These are phyloP conservation scores for Anser brachyrhynchus DNA, from an alignment of 2,113 vertebrate species.

Conservation along the genomic window DNA sequence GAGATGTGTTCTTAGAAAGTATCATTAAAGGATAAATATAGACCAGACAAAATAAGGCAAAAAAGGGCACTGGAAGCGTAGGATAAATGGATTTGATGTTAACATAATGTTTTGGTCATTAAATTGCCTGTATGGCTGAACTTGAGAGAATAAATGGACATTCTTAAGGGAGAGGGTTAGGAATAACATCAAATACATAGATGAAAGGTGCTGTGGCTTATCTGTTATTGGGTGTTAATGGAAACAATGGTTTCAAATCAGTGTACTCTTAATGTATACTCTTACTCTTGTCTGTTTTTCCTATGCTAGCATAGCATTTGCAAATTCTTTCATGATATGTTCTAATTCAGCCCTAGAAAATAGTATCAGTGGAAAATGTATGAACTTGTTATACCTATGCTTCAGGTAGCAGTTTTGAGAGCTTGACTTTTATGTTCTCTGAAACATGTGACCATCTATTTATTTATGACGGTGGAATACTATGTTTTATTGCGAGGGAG, in stretches of 20 bases:
- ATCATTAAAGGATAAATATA: neutral
- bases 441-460: neutral
- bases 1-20: neutral
- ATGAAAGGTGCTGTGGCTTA: neutral
- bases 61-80: neutral
- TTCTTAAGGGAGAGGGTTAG: neutral
- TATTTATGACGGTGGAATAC: neutral
- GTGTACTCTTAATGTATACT: neutral
- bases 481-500: neutral
- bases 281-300: neutral
- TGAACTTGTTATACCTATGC: neutral
- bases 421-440: neutral
- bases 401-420: neutral
- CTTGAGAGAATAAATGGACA: neutral
- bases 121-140: neutral
- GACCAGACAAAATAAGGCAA: neutral
- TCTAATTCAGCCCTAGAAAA: neutral
- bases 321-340: neutral
- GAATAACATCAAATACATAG: fast-evolving
- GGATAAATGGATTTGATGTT: neutral
- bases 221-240: neutral
- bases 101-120: neutral
- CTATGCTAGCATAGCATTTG: neutral
- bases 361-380: neutral
- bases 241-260: neutral